A percentile compares a stretch with the other conserved stretches of the same genome.
Conservation (phyloP, 2,888 invertebrate species). For the Barypeithes pellucidus region DNA sequence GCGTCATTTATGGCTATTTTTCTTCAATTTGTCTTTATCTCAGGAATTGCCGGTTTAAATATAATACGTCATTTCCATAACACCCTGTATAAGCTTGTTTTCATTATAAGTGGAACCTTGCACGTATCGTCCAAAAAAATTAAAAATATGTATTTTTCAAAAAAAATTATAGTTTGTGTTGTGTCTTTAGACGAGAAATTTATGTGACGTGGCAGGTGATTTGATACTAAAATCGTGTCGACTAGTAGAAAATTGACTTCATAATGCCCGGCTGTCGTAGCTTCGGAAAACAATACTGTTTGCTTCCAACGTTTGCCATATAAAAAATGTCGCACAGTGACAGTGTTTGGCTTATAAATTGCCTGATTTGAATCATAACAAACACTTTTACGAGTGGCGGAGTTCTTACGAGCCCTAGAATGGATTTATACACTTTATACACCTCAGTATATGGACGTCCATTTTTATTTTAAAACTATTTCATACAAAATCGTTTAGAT, state of each 20-base stretch:
- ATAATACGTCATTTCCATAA: too few species aligned
- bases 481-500: constrained; percentile 46
- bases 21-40: too few species aligned
- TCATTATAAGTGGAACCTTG: too few species aligned
- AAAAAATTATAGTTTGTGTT: too few species aligned
- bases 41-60: too few species aligned
- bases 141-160: too few species aligned
- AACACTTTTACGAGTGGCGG: constrained; percentile 58
- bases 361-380: constrained; percentile 63
- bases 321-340: constrained; percentile 58
- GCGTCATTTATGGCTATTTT: too few species aligned
- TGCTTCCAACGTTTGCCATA: constrained; percentile 45
- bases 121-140: too few species aligned
- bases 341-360: constrained; percentile 64
- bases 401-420: constrained; percentile 10
- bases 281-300: constrained; percentile 48
- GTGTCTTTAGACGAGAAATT: too few species aligned
- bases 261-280: constrained; percentile 29
- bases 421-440: constrained; percentile 36
- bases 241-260: constrained; percentile 38
- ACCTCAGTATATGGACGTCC: constrained; percentile 27
- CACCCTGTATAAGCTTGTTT: too few species aligned
- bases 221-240: constrained; percentile 11
- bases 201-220: background rate
- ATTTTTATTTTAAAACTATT: constrained; percentile 25